These are phyloP conservation scores for Spodoptera picta DNA, from an alignment of 2,888 invertebrate genomes.

Conservation along the genomic window DNA sequence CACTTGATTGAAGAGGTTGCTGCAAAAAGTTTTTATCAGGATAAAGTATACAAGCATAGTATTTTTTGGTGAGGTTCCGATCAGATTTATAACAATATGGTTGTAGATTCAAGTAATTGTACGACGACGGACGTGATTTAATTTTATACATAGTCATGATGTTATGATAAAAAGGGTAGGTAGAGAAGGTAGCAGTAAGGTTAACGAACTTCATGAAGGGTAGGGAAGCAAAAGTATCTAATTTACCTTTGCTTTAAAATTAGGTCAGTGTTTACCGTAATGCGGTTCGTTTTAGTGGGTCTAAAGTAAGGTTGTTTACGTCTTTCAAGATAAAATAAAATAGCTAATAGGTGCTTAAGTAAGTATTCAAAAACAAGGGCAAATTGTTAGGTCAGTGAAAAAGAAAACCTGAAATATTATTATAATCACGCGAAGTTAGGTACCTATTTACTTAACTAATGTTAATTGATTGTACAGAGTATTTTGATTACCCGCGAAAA, in stretches of 20 bases:
- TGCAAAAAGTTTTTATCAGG: conserved; percentile 33
- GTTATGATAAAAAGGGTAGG: conserved; percentile 10
- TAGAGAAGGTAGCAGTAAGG: conserved; percentile 29
- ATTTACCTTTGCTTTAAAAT: conserved; percentile 40
- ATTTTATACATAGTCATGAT: conserved; percentile 5
- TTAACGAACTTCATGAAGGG: conserved; percentile 47
- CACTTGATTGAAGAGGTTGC: conserved; percentile 41
- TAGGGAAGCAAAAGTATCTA: conserved; percentile 33
- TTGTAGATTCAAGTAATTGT: conserved; percentile 5
- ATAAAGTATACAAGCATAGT: conserved; percentile 21
- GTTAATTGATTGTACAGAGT: too few species aligned
- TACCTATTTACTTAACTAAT: too few species aligned
- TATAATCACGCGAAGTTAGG: conserved; percentile 20
- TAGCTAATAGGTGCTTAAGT: neutral
- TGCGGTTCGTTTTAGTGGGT: conserved; percentile 42
- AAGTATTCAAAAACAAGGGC: neutral
- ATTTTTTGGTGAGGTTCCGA: conserved; percentile 13
- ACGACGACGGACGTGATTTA: conserved; percentile 8
- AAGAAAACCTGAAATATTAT: conserved; percentile 6
- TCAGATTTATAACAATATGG: conserved; percentile 11
- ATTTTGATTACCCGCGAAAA: too few species aligned
- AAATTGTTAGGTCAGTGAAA: neutral
- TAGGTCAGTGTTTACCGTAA: conserved; percentile 58
- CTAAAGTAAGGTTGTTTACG: conserved; percentile 34
- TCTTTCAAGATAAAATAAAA: conserved; percentile 18